Evolutionary conservation across 2,797 vertebrate genomes (phyloP), one percentile per base, ranked within the genome.

Genomic region (Anabas testudineus): DNA sequence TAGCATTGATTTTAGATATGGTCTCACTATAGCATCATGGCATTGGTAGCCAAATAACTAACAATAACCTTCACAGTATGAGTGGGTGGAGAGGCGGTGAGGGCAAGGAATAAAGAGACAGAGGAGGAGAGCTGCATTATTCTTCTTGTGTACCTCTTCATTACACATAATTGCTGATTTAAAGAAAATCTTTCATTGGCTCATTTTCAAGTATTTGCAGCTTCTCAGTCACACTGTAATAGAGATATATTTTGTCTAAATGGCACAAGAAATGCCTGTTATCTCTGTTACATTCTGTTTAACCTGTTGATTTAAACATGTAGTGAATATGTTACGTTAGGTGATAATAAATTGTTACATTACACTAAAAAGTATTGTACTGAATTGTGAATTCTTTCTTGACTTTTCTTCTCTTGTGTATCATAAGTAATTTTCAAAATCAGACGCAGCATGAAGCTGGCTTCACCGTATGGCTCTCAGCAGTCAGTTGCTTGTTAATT

Each of bases 1-100:
- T 66, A 86, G 79, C 73, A 90, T 82, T 85, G 80, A 85, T 88
- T 84, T 84, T 74, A 76, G 55, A 82, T 82, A 71, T 73, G 15
- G 42, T 78, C 53, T 76, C 68, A 51, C 64, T 77, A 75, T 76
- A 76, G 67, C 80, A 74, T 75, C 46, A n/a, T 73, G 71, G 72
- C 78, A 70, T 86, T 76, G 58, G 71, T 85, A 74, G 76, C 75
- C 75, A 78, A 78, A 82, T 76, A 86, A 79, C 73, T 57, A 80
- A 80, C 75, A 86, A 58, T 84, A 84, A 83, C 46, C 41, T 81
- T 80, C 80, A 72, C 51, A 55, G 58, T 67, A 28, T 37, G 77
- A 76, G 59, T 64, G 55, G 60, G 41, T 55, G 66, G 28, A 58
- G 63, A 62, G 28, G 49, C 7, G 7, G 66, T 2, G 21, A 63